These are phyloP conservation scores for Helogale parvula DNA, from an alignment of 2,113 vertebrate genomes.

Conservation along the genomic window DNA sequence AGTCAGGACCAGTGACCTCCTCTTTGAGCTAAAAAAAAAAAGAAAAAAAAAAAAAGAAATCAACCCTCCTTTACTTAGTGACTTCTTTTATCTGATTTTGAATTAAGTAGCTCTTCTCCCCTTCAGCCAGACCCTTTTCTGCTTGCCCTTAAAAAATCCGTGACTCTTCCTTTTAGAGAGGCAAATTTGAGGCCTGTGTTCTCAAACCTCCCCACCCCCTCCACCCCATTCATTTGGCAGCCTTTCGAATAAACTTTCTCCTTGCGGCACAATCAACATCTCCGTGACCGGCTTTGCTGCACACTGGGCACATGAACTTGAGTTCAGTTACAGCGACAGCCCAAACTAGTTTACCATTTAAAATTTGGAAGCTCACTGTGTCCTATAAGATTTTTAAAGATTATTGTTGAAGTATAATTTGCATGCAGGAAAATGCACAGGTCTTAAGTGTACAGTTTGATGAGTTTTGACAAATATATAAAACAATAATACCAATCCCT, in stretches of 20 bases:
- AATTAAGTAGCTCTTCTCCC: neutral
- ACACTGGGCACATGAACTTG: fast-evolving
- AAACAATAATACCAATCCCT: neutral
- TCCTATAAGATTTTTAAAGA: neutral
- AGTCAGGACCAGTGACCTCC: neutral
- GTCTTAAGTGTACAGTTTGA: neutral
- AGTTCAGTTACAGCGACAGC: neutral
- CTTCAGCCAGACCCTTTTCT: neutral
- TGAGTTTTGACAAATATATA: neutral
- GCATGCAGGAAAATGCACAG: neutral
- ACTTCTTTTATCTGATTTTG: neutral
- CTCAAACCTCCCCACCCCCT: neutral
- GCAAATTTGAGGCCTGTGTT: neutral
- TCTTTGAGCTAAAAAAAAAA: neutral
- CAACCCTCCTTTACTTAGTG: too few relatives aligned
- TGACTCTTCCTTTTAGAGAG: neutral
- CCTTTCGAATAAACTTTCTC: neutral
- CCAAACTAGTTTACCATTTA: neutral
- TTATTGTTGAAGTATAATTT: neutral
- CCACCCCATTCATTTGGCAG: too few relatives aligned
- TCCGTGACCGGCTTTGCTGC: neutral
- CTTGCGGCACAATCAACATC: neutral
- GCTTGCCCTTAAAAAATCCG: neutral
- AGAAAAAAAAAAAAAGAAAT: too few relatives aligned
- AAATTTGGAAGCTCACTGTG: neutral